Conservation (phyloP, 2,888 invertebrate genomes). For the Charanyca ferruginea region DNA sequence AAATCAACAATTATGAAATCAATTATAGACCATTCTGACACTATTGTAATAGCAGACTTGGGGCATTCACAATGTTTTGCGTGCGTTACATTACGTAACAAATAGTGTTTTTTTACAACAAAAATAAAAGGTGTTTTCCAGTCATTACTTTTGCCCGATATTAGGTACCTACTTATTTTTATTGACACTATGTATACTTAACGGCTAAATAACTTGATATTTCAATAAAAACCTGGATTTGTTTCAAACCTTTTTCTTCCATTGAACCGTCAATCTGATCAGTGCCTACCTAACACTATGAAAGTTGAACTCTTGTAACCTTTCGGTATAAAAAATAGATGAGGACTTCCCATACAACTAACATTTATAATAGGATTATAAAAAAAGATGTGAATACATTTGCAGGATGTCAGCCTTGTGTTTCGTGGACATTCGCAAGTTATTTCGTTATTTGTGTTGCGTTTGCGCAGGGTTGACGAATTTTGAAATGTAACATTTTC, state of each 20-base stretch:
- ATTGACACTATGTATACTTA: no score
- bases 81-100: no score
- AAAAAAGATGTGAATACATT: constrained; percentile 38
- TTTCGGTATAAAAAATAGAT: constrained; percentile 22
- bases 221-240: not conserved
- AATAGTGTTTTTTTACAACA: no score
- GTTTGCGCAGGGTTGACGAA: constrained; percentile 8
- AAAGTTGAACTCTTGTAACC: constrained; percentile 45
- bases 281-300: no score
- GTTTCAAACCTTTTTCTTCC: constrained; percentile 3
- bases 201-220: not conserved
- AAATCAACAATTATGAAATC: no score
- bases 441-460: constrained; percentile 34
- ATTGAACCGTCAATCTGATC: constrained; percentile 22
- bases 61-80: no score
- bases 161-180: no score
- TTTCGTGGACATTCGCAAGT: constrained; percentile 21
- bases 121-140: no score
- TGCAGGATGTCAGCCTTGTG: constrained; percentile 5
- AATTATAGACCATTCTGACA: no score
- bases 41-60: no score
- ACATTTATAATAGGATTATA: constrained; percentile 20
- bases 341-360: not conserved
- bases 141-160: no score
- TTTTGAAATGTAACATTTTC: no score